Evolutionary conservation across 2,113 vertebrate genomes (phyloP), one percentile per base, ranked within the genome.

Genomic region (Gymnogyps californianus): DNA sequence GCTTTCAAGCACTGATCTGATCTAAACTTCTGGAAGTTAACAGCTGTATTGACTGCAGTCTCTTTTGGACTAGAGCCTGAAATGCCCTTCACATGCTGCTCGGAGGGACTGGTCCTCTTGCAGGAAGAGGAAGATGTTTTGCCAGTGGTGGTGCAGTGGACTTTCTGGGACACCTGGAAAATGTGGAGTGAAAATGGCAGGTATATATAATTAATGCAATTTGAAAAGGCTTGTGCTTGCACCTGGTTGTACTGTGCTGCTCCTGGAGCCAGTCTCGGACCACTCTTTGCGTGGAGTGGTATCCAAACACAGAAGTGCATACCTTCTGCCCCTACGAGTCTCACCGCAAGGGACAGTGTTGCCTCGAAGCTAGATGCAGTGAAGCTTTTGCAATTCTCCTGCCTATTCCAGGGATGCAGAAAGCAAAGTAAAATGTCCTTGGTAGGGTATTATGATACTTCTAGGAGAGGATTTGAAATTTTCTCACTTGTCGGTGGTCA

Each of bases 241-340:
- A 38, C n/a, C 46, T 36, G 44, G n/a, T 13, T 24, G 24, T 36
- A 6, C n/a, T 40, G 38, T 36, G 61, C 58, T 26, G 75, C 52
- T 86, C 29, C 74, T 13, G 19, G 24, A 89, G 44, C 20, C 44
- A 10, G 25, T 12, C 49, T 42, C 3, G 1, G 58, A 16, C 10
- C 34, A 13, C 16, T n/a, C 31, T 87, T 65, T 61, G 44, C 1
- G 1, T 11, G 58, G 34, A 71, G 66, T 0, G 1, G 32, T 69
- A n/a, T 13, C 36, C 64, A 25, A 55, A 61, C 9, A 1, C 20
- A 9, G 28, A 31, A 59, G 24, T 1, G 0, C 3, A 0, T 9
- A 17, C 18, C 67, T 83, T 51, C 61, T 57, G 62, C 19, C 58
- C 55, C 34, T 75, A 7, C 2, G 1, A 69, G 55, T n/a, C 46